These are phyloP conservation scores for Erebia palarica DNA, from an alignment of 2,888 invertebrate genomes.

Conservation along the genomic window DNA sequence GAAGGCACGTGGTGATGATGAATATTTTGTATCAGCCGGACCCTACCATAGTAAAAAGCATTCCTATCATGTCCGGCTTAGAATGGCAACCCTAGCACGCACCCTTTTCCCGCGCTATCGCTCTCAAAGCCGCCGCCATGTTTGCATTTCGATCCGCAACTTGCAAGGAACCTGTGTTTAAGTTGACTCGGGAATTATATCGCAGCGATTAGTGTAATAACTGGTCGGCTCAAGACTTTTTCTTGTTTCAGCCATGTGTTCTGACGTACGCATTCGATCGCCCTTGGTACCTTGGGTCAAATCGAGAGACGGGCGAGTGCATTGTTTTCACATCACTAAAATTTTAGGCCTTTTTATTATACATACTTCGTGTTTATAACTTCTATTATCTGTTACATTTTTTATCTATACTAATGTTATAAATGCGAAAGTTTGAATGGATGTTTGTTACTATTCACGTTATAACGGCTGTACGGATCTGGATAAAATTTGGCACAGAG, in stretches of 20 bases:
- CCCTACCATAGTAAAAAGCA: no score
- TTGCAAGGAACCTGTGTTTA: constrained; percentile 79
- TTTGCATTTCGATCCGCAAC: constrained; percentile 79
- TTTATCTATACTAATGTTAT: no score
- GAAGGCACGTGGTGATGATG: no score
- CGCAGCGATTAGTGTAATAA: constrained; percentile 82
- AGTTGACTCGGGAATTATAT: constrained; percentile 82
- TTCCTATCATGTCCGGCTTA: no score
- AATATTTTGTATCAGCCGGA: no score
- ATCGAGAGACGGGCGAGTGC: constrained; percentile 46
- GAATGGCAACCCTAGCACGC: constrained; percentile 31
- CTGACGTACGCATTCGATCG: constrained; percentile 64
- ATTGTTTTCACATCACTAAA: constrained; percentile 59
- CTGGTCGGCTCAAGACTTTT: constrained; percentile 77
- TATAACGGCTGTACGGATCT: no score
- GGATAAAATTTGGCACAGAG: no score
- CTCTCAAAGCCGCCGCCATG: constrained; percentile 80
- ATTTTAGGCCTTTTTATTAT: neutral
- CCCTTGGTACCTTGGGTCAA: constrained; percentile 62
- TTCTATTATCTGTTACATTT: neutral
- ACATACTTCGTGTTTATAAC: neutral
- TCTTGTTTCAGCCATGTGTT: constrained; percentile 71
- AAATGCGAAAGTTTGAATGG: no score
- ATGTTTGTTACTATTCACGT: no score
- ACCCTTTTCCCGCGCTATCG: constrained; percentile 65